Evolutionary conservation across 1,140 invertebrate species (phyloP), one percentile per base, ranked within the genome.

Genomic region (Drosophila pallidifrons): DNA sequence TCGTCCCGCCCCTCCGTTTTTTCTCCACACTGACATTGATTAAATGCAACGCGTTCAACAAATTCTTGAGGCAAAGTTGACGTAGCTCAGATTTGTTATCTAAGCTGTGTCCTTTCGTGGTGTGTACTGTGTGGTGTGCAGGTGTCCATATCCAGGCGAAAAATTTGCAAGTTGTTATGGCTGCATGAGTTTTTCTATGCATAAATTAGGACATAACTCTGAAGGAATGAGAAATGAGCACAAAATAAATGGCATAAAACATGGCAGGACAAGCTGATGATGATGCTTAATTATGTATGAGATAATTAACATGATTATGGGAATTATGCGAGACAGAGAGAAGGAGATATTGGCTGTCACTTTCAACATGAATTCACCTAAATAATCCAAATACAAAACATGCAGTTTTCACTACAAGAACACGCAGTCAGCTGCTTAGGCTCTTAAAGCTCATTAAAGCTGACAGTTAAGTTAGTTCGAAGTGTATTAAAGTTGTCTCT

Each of bases 11-110:
- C 11, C 4, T 1, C 10, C 10, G 4, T 32, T 32, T 8, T 8
- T 32, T 32, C 30, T 8, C 30, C 52, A 32, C 52, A 30, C 38
- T 80, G 78, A 80, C 78, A 70, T 78, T 80, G 78, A 80, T 80
- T 78, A 78, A 80, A 80, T 66, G 78, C 75, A 80, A 32, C 65
- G 75, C 78, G 77, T 77, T 77, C 63, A 79, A 77, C 74, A 79
- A 79, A 79, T 78, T 77, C 78, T 80, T 75, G 66, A 78, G 78
- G 75, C 46, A 63, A 58, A 64, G 63, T 66, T 75, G 70, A 66
- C 54, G 66, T 78, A 25, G 13, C 72, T 60, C 60, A 60, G 76
- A 75, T 74, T 79, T 73, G 67, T 77, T 79, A 67, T 59, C 58
- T 57, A 47, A 43, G 13, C 49, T 46, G 15, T 41, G 55, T 70